Conservation (phyloP, 2,113 vertebrate genomes). For the Pygoscelis antarcticus region DNA sequence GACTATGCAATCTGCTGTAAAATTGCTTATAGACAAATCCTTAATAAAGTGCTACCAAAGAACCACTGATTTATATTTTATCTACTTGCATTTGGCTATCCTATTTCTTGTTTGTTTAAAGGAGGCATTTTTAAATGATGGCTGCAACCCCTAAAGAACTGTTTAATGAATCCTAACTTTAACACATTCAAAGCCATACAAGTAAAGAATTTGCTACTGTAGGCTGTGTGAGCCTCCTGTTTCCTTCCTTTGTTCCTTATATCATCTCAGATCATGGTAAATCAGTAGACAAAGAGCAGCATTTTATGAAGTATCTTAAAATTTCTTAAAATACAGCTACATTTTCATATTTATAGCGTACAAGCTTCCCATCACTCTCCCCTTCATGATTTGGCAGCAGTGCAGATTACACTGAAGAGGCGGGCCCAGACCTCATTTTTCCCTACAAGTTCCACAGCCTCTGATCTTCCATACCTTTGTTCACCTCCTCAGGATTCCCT, state of each 20-base stretch:
- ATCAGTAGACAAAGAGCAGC: not conserved
- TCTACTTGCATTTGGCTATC: not conserved
- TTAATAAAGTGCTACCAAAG: not conserved
- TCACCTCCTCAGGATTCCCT: not conserved
- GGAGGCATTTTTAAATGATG: not conserved
- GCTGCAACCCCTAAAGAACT: not conserved
- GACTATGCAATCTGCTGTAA: not conserved
- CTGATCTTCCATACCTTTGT: not conserved
- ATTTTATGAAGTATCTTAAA: not conserved
- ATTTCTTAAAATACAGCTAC: not conserved
- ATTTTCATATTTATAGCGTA: not conserved
- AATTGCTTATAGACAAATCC: constrained; percentile 12
- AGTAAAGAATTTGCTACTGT: not conserved
- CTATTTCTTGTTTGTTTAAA: constrained; percentile 9
- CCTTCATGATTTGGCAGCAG: not conserved
- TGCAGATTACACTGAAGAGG: not conserved
- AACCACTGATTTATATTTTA: not conserved
- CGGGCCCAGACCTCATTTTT: not conserved
- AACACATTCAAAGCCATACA: not conserved
- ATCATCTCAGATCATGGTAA: not conserved
- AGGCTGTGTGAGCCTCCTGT: not conserved
- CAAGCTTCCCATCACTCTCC: not conserved
- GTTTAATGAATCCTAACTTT: not conserved
- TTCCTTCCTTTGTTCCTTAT: not conserved
- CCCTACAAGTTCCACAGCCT: not conserved